Base-by-base conservation (phyloP, 2,888 invertebrate species). In the Campoplex nolae region DNA sequence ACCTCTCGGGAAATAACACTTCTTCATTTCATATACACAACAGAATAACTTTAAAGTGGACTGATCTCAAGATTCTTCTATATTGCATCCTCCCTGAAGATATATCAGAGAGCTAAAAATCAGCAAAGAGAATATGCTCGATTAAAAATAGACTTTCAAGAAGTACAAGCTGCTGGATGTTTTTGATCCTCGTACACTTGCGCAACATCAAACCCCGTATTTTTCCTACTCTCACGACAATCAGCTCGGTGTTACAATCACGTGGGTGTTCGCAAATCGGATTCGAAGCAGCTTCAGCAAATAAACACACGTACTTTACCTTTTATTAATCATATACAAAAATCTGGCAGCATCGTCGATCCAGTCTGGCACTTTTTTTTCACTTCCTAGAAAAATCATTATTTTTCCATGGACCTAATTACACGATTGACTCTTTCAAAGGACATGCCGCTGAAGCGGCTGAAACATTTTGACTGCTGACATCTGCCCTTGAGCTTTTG, bases 71-170 rank as follows among this genome's bases (percentile, higher is more conserved):
- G n/a, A n/a, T 67, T 67, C 38, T 67, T n/a, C 16, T n/a, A 58
- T 71, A 42, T 79, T 79, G 4, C 28, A 79, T 79, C 42, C 56
- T 79, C 51, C 23, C 23, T 56, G 28, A 70, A 56, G 45, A 79
- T n/a, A 58, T 42, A 56, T 56, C 23, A 56, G 58, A 58, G 45
- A 79, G 6, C 28, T 35, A 3, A 65, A 32, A 6, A 77, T 8
- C 32, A 13, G 35, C 42, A 9, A 45, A 18, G 71, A 71, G 45
- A 77, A 48, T n/a, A 70, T 23, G 79, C 32, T 23, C 4, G 71
- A 79, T 58, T 71, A 71, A 48, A 71, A 79, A 79, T 79, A 79
- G 71, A 79, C 71, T 71, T 58, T 70, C 70, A 79, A 48, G n/a
- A 48, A 71, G 79, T 70, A 56, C 79, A 65, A 77, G 77, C 67